Conservation (phyloP, 1,140 invertebrate species). For the Eriosoma lanigerum region DNA sequence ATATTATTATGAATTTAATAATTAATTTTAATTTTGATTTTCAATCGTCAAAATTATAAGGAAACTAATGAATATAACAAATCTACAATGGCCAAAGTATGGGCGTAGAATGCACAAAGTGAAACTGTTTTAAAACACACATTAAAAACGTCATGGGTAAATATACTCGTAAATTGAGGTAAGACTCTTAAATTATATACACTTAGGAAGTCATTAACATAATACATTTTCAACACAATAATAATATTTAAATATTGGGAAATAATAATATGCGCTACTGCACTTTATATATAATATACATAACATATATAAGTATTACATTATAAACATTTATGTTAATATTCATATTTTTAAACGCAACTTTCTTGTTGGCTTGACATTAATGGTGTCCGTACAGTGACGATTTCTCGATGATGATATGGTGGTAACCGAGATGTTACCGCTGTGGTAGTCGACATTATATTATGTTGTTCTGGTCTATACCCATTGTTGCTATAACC, state of each 20-base stretch:
- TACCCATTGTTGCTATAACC: slow-evolving; percentile 26
- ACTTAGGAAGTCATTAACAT: slow-evolving; percentile 10
- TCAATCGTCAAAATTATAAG: too few species aligned
- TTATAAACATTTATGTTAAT: neutral
- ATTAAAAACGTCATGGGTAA: neutral
- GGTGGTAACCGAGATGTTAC: slow-evolving; percentile 18
- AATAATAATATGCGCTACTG: neutral
- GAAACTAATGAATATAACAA: too few species aligned
- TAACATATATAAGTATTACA: too few species aligned
- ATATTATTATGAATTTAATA: too few species aligned
- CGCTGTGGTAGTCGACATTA: neutral
- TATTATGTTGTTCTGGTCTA: slow-evolving; percentile 21
- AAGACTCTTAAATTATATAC: neutral
- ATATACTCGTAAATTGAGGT: neutral
- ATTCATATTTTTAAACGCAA: slow-evolving; percentile 68
- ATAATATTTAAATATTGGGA: neutral
- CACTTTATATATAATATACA: neutral
- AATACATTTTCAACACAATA: neutral
- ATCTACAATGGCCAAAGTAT: too few species aligned
- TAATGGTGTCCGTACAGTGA: slow-evolving; percentile 78
- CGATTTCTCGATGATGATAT: slow-evolving; percentile 66
- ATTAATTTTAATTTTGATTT: too few species aligned
- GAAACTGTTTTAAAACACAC: neutral
- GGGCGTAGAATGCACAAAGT: too few species aligned
- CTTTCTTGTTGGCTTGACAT: slow-evolving; percentile 81